Percentiles rank a stretch among this genome's conserved stretches.
Evolutionary conservation across 2,888 invertebrate genomes (phyloP).

Genomic region (Gymnocheta viridis): DNA sequence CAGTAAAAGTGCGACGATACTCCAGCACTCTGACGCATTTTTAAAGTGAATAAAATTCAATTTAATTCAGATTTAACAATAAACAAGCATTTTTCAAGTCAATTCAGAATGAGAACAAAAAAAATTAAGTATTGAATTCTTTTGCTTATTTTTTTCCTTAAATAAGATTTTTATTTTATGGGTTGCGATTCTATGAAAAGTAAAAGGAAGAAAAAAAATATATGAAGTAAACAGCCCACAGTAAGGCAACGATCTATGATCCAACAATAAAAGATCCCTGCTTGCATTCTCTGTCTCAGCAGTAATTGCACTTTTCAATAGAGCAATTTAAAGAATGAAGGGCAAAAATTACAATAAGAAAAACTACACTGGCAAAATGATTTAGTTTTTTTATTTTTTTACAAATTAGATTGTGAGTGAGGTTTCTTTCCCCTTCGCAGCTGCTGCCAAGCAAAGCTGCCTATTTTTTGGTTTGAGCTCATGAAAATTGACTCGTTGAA

Average conservation of each 20-base stretch:
- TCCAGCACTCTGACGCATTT: constrained; percentile 21
- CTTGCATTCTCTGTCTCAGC: background rate
- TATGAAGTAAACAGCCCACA: constrained; percentile 2
- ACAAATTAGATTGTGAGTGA: background rate
- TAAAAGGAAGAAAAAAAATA: background rate
- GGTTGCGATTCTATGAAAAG: constrained; percentile 11
- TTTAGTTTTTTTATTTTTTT: too few relatives aligned
- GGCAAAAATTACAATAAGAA: background rate
- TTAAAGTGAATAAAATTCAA: constrained; percentile 59
- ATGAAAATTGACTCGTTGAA: too few relatives aligned
- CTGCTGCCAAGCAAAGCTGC: background rate
- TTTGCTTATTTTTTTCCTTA: constrained; percentile 2
- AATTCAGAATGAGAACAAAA: constrained; percentile 17
- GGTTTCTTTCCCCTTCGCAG: too few relatives aligned
- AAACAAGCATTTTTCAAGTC: constrained; percentile 43
- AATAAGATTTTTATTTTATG: constrained; percentile 12
- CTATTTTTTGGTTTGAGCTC: background rate
- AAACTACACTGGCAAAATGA: constrained; percentile 11
- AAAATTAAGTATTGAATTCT: constrained; percentile 18
- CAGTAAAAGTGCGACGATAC: constrained; percentile 34
- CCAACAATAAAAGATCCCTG: constrained; percentile 24
- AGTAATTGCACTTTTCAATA: constrained; percentile 30
- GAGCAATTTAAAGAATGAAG: constrained; percentile 23
- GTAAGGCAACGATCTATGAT: constrained; percentile 15
- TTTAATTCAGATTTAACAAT: constrained; percentile 63